phyloP scores from a whole-genome alignment of 2,797 vertebrate species.

The Leptodactylus fallax region DNA sequence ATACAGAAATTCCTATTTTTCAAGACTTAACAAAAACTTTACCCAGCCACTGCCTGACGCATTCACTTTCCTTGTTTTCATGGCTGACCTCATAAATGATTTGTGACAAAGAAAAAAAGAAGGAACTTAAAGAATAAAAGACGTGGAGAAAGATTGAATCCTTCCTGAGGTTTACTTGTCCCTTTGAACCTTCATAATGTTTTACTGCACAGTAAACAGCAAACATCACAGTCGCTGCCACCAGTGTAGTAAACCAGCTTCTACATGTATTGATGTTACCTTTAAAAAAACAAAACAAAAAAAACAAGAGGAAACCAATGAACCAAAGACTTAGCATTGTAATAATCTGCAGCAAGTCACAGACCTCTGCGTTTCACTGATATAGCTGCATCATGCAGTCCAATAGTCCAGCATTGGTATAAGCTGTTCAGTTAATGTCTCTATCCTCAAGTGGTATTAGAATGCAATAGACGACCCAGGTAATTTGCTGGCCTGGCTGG shows the following conservation, averaged over 20 bases:
- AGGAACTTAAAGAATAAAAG: background rate
- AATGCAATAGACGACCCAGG: background rate
- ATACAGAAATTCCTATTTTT: background rate
- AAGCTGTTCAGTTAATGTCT: background rate
- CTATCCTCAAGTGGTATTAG: background rate
- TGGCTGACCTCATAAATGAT: background rate
- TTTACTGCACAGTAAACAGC: constrained; percentile 39
- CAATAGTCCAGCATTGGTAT: background rate
- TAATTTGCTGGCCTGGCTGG: constrained; percentile 8
- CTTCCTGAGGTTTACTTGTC: background rate
- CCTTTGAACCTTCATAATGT: constrained; percentile 31
- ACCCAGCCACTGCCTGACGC: background rate
- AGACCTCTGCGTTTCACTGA: background rate
- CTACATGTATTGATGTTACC: constrained; percentile 36
- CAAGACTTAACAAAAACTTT: background rate
- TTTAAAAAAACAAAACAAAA: background rate
- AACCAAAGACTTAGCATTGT: background rate
- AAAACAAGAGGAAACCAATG: background rate
- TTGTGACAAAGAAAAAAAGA: background rate
- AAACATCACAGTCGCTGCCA: background rate
- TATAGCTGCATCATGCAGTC: background rate
- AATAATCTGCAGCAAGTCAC: background rate
- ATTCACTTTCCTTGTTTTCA: background rate
- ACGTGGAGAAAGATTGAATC: background rate
- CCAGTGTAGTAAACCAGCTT: constrained; percentile 18